These are phyloP conservation scores for Sarcophaga bullata DNA, from an alignment of 1,140 invertebrate genomes.

Conservation along the genomic window DNA sequence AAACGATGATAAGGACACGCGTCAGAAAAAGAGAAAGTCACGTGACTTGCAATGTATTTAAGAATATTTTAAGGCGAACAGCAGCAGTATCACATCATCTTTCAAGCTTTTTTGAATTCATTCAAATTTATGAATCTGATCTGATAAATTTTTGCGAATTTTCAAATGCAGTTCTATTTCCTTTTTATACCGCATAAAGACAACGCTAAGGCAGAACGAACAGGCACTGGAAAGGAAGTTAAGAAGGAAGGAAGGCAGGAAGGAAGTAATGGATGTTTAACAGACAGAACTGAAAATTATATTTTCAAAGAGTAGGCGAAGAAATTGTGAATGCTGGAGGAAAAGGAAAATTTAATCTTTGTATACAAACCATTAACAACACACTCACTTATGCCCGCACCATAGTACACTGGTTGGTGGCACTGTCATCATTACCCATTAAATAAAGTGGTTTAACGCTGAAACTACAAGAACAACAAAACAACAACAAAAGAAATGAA, in stretches of 20 bases:
- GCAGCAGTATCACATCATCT: background rate
- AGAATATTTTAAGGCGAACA: background rate
- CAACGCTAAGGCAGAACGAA: no score
- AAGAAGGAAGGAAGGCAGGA: background rate
- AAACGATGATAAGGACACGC: conserved; percentile 25
- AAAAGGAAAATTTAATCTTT: conserved; percentile 18
- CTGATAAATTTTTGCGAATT: conserved; percentile 35
- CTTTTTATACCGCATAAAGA: background rate
- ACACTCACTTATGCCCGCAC: background rate
- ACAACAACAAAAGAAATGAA: background rate
- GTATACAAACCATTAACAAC: conserved; percentile 6
- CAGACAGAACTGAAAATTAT: background rate
- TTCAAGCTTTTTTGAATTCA: background rate
- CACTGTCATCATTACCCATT: background rate
- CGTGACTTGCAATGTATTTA: conserved; percentile 9
- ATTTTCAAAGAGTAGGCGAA: conserved; percentile 13
- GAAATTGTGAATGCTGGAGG: conserved; percentile 23
- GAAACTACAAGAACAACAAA: background rate
- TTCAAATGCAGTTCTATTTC: background rate
- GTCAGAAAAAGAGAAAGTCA: conserved; percentile 22
- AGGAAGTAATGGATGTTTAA: conserved; percentile 27
- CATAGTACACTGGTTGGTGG: background rate
- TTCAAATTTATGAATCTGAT: conserved; percentile 7
- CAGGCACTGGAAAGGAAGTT: background rate
- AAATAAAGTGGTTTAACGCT: conserved; percentile 31